phyloP scores from a whole-genome alignment of 2,113 vertebrate genomes.

The Muscicapa adusta region DNA sequence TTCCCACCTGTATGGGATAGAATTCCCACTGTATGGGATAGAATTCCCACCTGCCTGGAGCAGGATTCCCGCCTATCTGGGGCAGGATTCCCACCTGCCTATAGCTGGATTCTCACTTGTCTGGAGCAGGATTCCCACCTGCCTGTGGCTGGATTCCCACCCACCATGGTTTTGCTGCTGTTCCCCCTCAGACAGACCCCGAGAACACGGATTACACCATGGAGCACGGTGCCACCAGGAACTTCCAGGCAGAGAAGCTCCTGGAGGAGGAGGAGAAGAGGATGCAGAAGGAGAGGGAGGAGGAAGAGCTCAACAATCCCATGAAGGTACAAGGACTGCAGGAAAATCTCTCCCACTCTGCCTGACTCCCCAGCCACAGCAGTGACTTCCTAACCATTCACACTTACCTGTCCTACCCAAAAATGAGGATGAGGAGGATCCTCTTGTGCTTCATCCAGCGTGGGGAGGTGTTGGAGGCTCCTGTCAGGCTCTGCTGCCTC shows the following conservation, averaged over 20 bases:
- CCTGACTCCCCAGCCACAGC: not conserved
- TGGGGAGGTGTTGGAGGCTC: not conserved
- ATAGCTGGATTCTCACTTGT: not conserved
- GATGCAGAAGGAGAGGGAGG: constrained; percentile 86
- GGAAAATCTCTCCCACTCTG: not conserved
- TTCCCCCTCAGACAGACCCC: constrained; percentile 83
- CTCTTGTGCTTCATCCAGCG: not conserved
- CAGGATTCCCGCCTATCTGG: too few relatives aligned
- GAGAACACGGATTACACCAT: constrained; percentile 96
- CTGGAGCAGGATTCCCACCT: too few relatives aligned
- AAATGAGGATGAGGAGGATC: not conserved
- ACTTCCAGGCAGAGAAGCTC: constrained; percentile 95
- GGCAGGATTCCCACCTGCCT: not conserved
- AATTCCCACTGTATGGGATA: too few relatives aligned
- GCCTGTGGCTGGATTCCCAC: not conserved
- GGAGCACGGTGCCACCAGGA: constrained; percentile 92
- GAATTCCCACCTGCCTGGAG: too few relatives aligned
- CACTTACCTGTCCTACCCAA: not conserved
- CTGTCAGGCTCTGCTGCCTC: not conserved
- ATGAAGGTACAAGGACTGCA: constrained; percentile 81
- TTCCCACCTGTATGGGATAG: not conserved
- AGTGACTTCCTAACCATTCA: rapidly evolving
- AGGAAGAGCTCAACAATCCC: constrained; percentile 96
- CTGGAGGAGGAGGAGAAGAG: constrained; percentile 93
- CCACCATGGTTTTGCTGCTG: rapidly evolving